Base-by-base conservation (phyloP, 1,140 invertebrate genomes). In the Limonius californicus region DNA sequence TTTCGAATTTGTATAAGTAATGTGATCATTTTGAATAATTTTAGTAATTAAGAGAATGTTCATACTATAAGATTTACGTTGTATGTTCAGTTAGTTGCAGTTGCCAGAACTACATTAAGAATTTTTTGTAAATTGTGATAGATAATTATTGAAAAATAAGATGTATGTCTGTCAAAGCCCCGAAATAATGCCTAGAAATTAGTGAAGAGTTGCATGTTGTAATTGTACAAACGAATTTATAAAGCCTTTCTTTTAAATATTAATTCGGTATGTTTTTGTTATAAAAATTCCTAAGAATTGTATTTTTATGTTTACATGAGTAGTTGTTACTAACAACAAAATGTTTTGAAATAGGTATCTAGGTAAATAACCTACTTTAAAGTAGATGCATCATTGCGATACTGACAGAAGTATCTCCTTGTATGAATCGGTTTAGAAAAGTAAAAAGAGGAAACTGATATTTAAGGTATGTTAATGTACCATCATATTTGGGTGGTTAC, bases 381-480 rank as follows among this genome's bases (percentile, higher is more conserved):
- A 14, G 53, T 54, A 32, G 9, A 9, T 27, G 23, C 9, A 27
- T 27, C 9, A 4, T 27, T 27, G 23, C 23, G 23, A n/a, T n/a
- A n/a, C n/a, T n/a, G 23, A 27, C 3, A 27, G 9, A 27, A 27
- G 23, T 27, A 4, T n/a, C n/a, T n/a, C n/a, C 9, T 27, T 4
- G 23, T 27, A 9, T 27, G 23, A 27, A 27, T 4, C 23, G 9
- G 23, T 27, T 27, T n/a, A 27, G 3, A 9, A 27, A 27, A 27
- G 14, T n/a, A 30, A 14, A 8, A 9, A 56, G 30, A 32, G 8
- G 9, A 27, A 27, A 27, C n/a, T n/a, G n/a, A n/a, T n/a, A n/a
- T n/a, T n/a, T n/a, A n/a, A n/a, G n/a, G n/a, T 27, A 27, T 27
- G 23, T 56, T 54, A 54, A 18, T n/a, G 19, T 32, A 30, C 54